Percentiles rank a stretch among this genome's conserved stretches.
Evolutionary conservation across 2,888 invertebrate genomes (phyloP).

Genomic region (Drosophila atroscutellata): DNA sequence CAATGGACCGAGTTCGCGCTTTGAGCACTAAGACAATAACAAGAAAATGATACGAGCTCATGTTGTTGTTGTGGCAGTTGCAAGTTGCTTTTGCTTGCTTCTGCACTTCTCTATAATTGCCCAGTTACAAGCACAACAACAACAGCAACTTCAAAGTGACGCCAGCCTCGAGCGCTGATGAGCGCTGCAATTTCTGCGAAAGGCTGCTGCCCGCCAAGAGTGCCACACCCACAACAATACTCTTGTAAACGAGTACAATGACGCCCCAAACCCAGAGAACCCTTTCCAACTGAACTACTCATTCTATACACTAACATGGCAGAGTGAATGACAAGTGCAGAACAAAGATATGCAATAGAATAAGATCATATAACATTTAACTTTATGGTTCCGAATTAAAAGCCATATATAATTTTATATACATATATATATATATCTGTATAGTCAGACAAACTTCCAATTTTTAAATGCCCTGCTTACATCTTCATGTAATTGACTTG

Average conservation of each 20-base stretch:
- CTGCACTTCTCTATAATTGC: slow-evolving; percentile 44
- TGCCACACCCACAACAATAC: slow-evolving; percentile 37
- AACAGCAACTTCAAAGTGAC: slow-evolving; percentile 43
- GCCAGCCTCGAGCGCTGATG: slow-evolving; percentile 39
- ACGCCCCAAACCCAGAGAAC: slow-evolving; percentile 22
- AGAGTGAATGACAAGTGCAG: not conserved
- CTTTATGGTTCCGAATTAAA: not conserved
- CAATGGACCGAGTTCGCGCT: slow-evolving; percentile 41
- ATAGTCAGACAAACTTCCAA: not conserved
- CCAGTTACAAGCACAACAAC: slow-evolving; percentile 30
- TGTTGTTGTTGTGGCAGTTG: slow-evolving; percentile 47
- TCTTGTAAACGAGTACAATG: not conserved
- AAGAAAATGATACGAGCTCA: slow-evolving; percentile 65
- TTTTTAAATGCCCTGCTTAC: not conserved
- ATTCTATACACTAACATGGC: slow-evolving; percentile 18
- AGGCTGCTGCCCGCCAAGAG: slow-evolving; percentile 37
- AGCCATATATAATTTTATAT: not conserved
- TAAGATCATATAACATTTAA: not conserved
- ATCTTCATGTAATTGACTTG: slow-evolving; percentile 20
- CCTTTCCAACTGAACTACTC: slow-evolving; percentile 1
- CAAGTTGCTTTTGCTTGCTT: slow-evolving; percentile 32
- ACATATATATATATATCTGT: not conserved
- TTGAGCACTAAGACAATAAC: slow-evolving; percentile 63
- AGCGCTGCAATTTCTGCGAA: slow-evolving; percentile 70
- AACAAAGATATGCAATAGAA: not conserved